Evolutionary conservation across 2,113 vertebrate genomes (phyloP).

Genomic region (Nothocercus nigrocapillus): DNA sequence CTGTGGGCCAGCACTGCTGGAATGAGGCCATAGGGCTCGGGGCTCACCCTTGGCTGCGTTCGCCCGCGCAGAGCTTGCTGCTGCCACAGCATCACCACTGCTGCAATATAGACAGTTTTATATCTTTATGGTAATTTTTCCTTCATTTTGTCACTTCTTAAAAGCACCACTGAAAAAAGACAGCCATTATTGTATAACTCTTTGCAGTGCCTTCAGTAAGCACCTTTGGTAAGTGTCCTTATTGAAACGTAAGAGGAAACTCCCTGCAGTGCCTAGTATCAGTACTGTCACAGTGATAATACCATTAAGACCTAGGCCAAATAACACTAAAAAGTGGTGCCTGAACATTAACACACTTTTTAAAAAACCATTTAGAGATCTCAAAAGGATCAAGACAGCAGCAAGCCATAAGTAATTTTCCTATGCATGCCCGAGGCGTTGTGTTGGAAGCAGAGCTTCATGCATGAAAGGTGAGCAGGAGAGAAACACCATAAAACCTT

Average conservation of each 20-base stretch:
- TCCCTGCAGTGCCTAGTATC: not conserved
- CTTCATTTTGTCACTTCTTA: not conserved
- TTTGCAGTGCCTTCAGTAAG: not conserved
- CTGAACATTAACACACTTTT: not conserved
- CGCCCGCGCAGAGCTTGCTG: not conserved
- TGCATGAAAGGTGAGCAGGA: not conserved
- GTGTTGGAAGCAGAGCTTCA: not conserved
- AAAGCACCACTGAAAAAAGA: not conserved
- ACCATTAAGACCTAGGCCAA: not conserved
- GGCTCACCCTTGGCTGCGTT: not conserved
- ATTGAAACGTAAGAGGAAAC: not conserved
- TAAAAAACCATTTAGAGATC: not conserved
- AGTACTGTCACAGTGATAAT: not conserved
- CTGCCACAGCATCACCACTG: not conserved
- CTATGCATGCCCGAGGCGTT: not conserved
- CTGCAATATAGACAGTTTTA: not conserved
- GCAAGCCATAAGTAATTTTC: not conserved
- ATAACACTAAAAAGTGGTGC: not conserved
- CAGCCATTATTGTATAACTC: accelerated
- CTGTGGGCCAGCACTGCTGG: not conserved
- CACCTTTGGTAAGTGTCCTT: not conserved
- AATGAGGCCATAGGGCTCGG: not conserved
- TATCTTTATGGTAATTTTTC: not conserved
- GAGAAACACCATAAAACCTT: not conserved
- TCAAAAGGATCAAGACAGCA: not conserved